phyloP scores from a whole-genome alignment of 2,113 vertebrate genomes.

The Nerophis lumbriciformis region DNA sequence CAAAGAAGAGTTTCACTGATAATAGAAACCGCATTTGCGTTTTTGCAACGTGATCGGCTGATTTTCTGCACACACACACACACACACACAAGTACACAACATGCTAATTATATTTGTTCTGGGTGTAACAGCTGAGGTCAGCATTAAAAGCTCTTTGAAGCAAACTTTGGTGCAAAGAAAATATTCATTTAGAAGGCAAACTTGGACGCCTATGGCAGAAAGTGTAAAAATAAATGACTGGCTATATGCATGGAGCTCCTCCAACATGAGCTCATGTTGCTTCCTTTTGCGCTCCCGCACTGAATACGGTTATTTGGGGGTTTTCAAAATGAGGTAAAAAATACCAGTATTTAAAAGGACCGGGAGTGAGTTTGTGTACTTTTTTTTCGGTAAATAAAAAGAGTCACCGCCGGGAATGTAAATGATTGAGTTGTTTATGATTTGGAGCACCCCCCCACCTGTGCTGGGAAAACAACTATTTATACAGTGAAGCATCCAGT shows the following conservation, averaged over 20 bases:
- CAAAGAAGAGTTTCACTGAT: background rate
- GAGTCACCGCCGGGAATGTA: background rate
- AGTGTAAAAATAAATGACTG: background rate
- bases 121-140: background rate
- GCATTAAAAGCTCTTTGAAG: background rate
- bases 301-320: background rate
- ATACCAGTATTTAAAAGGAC: background rate
- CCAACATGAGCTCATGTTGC: background rate
- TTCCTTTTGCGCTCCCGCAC: background rate
- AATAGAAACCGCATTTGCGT: background rate
- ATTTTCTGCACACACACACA: background rate
- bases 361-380: background rate
- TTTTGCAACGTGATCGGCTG: constrained; percentile 8
- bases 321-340: constrained; percentile 2
- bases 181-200: background rate
- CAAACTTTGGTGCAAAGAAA: background rate
- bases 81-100: background rate
- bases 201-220: too few species aligned
- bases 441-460: constrained; percentile 25
- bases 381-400: constrained; percentile 1
- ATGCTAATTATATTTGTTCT: constrained; percentile 1
- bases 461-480: constrained; percentile 24
- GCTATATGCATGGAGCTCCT: background rate
- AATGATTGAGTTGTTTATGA: constrained; percentile 7
- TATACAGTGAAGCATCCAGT: constrained; percentile 28